Evolutionary conservation across 92 coral and sea anemone species (phyloP), one percentile per base, ranked within the genome.

Genomic region (Actinostola sp.): DNA sequence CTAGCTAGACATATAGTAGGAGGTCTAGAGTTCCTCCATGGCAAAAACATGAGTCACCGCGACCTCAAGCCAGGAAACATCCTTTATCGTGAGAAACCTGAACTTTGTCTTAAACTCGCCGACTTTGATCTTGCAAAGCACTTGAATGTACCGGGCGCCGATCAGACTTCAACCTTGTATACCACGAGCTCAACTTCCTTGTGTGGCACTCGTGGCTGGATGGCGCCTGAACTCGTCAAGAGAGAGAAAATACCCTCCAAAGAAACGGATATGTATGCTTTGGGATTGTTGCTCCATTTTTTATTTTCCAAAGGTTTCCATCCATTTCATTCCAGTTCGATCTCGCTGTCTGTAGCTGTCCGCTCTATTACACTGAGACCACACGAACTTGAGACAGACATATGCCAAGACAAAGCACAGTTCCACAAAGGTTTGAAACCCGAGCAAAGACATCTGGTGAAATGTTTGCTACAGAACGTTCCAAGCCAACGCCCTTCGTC

Each of bases 11-110:
- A 83, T 49, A 69, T 88, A 45, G 72, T 79, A 28, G 38, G 80
- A 12, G 93, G 93, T 17, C 57, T 88, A 19, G 13, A 26, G 2
- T 88, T 66, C 45, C 83, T 88, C 16, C 93, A 88, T 49, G 24
- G 67, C 10, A 26, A 55, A n/a, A 20, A 64, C 3, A 78, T 88
- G 27, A 45, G 83, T 38, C 93, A 88, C 66, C 83, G 93, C 28
- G 93, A 88, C 45, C 80, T 88, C 32, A 88, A 88, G 48, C 93
- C 93, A 14, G 93, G 93, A 20, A 88, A 88, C 59, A 77, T 88
- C 11, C 76, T 88, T 15, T 88, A 73, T 76, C 80, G 79, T 27
- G 76, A 50, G 12, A 58, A 61, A 23, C 81, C 84, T 29, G 32
- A 53, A 3, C 43, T 70, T 35, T 72, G 76, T 55, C 68, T 86